Conservation (phyloP, 2,888 invertebrate genomes). For the Clistopyga incitator region DNA sequence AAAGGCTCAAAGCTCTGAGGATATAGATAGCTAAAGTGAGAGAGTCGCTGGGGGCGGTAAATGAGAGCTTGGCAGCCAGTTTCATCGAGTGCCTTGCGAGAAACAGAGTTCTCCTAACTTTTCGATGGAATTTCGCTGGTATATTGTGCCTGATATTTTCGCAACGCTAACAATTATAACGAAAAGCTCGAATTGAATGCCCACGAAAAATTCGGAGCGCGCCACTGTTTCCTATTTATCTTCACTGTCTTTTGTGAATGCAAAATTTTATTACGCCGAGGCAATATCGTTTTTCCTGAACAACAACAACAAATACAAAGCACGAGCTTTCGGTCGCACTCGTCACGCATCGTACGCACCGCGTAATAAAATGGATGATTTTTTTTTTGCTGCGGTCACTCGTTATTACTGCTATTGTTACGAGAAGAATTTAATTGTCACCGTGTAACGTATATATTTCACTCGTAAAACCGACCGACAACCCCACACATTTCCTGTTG, state of each 20-base stretch:
- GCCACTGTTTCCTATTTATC: not conserved
- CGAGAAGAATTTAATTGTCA: conserved; percentile 15
- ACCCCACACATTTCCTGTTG: too few species aligned
- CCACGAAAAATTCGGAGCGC: not conserved
- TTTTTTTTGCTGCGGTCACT: not conserved
- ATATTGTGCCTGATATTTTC: conserved; percentile 30
- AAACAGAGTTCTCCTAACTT: conserved; percentile 53
- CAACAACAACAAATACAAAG: not conserved
- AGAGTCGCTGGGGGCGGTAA: conserved; percentile 12
- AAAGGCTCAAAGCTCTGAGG: conserved; percentile 47
- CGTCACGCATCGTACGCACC: not conserved
- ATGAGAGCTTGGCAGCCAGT: conserved; percentile 34
- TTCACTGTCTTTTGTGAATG: not conserved
- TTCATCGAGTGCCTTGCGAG: conserved; percentile 37
- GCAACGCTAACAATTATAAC: conserved; percentile 19
- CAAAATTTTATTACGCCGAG: not conserved
- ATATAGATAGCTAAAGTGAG: conserved; percentile 12
- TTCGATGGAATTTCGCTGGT: not conserved
- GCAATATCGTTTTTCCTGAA: not conserved
- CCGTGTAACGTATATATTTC: not conserved
- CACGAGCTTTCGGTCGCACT: not conserved
- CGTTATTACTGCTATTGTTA: not conserved
- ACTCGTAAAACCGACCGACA: not conserved
- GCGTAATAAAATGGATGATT: not conserved
- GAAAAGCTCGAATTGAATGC: conserved; percentile 33